Conservation (phyloP, 2,797 vertebrate species). For the Labroides dimidiatus region DNA sequence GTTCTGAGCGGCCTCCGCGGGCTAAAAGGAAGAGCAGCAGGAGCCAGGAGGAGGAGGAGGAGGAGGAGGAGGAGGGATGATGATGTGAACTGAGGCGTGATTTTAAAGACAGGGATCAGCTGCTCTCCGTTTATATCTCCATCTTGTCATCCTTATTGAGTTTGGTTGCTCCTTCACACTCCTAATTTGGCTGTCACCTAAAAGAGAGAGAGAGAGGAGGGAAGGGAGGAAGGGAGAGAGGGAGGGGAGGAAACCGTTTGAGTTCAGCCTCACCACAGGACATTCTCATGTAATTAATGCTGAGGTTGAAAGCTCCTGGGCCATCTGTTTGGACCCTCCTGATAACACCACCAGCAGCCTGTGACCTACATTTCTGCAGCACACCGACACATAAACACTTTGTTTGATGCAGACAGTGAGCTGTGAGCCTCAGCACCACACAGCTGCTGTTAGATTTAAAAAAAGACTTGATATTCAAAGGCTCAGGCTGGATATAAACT, state of each 20-base stretch:
- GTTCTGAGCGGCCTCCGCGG: constrained; percentile 60
- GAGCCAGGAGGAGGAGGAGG: constrained; percentile 32
- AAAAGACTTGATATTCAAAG: not conserved
- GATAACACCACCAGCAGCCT: constrained; percentile 61
- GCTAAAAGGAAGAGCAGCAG: constrained; percentile 38
- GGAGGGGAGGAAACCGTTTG: constrained; percentile 30
- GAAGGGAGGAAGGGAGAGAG: constrained; percentile 23
- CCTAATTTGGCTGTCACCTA: constrained; percentile 78
- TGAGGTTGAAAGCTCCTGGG: constrained; percentile 62
- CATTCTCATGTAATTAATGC: constrained; percentile 77
- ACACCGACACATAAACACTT: constrained; percentile 44
- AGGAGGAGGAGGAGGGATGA: constrained; percentile 37
- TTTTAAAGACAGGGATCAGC: constrained; percentile 56
- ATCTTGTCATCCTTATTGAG: constrained; percentile 36
- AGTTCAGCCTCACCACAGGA: constrained; percentile 68
- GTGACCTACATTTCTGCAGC: constrained; percentile 62
- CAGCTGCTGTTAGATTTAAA: not conserved
- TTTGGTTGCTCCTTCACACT: constrained; percentile 56
- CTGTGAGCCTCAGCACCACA: constrained; percentile 24
- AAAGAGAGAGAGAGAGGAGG: constrained; percentile 26
- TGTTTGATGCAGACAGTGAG: constrained; percentile 26
- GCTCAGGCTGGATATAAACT: not conserved
- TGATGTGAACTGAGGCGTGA: constrained; percentile 40
- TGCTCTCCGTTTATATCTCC: constrained; percentile 40
- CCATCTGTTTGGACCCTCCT: constrained; percentile 81